phyloP scores from a whole-genome alignment of 2,888 invertebrate species.

The Callyntrura guangdongensis region DNA sequence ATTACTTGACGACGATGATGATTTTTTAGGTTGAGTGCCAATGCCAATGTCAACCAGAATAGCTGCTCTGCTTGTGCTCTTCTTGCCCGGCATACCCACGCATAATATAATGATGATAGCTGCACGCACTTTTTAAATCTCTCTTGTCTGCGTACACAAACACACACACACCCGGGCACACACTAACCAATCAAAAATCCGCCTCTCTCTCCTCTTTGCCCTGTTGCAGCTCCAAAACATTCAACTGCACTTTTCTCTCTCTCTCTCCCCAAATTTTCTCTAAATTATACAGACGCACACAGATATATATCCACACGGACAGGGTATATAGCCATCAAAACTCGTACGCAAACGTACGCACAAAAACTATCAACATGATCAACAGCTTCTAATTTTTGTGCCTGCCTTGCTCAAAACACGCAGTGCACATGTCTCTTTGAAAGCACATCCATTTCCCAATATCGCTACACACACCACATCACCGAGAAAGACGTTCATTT shows the following conservation, averaged over 20 bases:
- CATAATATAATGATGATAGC: not conserved
- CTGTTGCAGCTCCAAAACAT: no score
- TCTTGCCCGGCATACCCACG: not conserved
- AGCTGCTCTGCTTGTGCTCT: not conserved
- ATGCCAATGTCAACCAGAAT: slow-evolving; percentile 73
- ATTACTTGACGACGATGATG: slow-evolving; percentile 19
- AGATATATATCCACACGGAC: no score
- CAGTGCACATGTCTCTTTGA: slow-evolving; percentile 20
- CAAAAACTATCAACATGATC: not conserved
- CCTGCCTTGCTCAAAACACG: not conserved
- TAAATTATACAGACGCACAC: not conserved
- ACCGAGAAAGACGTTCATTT: slow-evolving; percentile 54
- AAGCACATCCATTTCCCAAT: not conserved
- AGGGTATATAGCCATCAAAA: no score
- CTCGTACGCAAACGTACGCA: not conserved
- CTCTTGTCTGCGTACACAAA: not conserved
- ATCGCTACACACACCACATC: not conserved
- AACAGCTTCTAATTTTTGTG: not conserved
- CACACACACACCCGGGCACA: no score
- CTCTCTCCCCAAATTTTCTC: no score
- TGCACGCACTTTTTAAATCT: slow-evolving; percentile 10
- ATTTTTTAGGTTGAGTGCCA: slow-evolving; percentile 54
- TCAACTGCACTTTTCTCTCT: no score
- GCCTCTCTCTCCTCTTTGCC: not conserved
- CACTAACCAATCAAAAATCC: no score